phyloP scores from a whole-genome alignment of 2,113 vertebrate genomes.

The Indicator maculatus region DNA sequence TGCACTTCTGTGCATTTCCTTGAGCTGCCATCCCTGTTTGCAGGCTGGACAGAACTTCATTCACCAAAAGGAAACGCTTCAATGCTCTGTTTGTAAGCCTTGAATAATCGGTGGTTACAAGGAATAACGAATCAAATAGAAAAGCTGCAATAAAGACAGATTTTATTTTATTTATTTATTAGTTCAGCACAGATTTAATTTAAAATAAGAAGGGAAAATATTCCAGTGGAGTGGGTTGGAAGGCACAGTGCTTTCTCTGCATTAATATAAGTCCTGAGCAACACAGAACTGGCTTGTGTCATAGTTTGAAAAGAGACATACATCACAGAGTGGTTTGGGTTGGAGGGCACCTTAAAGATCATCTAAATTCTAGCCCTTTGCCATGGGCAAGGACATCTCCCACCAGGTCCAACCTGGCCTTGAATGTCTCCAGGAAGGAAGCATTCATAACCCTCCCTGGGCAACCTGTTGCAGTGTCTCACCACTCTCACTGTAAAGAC shows the following conservation, averaged over 20 bases:
- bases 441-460: no score
- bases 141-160: background rate
- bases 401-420: no score
- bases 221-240: background rate
- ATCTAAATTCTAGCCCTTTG: no score
- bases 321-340: background rate
- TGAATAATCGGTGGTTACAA: conserved; percentile 18
- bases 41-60: conserved; percentile 65
- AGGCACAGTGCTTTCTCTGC: background rate
- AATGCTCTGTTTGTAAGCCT: conserved; percentile 65
- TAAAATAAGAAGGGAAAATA: background rate
- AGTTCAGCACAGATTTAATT: background rate
- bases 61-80: conserved; percentile 59
- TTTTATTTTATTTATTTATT: background rate
- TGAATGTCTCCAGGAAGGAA: no score
- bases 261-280: background rate
- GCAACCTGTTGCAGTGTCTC: no score
- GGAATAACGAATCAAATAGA: background rate
- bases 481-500: no score
- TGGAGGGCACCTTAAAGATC: no score
- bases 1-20: background rate
- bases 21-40: background rate
- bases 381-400: no score
- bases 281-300: background rate
- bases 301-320: background rate